Base-by-base conservation (phyloP, 2,113 vertebrate genomes). In the Pungitius pungitius region DNA sequence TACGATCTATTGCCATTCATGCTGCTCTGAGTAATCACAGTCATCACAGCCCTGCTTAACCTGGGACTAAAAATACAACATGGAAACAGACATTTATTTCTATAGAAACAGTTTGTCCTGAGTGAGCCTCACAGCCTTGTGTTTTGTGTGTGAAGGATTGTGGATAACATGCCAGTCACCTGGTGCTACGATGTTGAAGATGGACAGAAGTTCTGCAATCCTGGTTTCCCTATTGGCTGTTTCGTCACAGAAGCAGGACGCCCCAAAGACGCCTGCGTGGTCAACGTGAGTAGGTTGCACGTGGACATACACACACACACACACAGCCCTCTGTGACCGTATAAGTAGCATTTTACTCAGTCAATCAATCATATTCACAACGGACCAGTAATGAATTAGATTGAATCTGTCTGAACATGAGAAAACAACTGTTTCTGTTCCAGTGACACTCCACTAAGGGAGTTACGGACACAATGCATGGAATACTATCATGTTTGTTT, bases 131-230 rank as follows among this genome's bases (percentile, higher is more conserved):
- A 60, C 51, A 49, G 20, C 2, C 27, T 68, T 52, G 26, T 69
- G 0, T 11, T 87, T 35, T 84, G 17, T 75, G 30, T 88, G 57
- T 88, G 12, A 78, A 97, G 96, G 96, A 98, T 97, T 89, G 95
- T 98, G 83, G 97, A 97, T 87, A 98, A 98, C 86, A 97, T 98
- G 96, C 97, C 97, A 4, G 96, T 98, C 56, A 98, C 96, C 0
- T 98, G 97, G 96, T 98, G 97, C 85, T 98, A 98, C 0, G 95
- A 98, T 15, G 96, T 98, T 33, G 97, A 98, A 90, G 96, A 96
- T 26, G 90, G 93, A 52, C 96, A 96, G 87, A 96, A 92, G 77
- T 98, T 96, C 87, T 98, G 97, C 87, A 98, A 98, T 91, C 97
- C 97, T 81, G 97, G 96, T 30, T 98, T 97, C 87, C 96, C 96